Base-by-base conservation (phyloP, 2,888 invertebrate species). In the Argyresthia albistria region DNA sequence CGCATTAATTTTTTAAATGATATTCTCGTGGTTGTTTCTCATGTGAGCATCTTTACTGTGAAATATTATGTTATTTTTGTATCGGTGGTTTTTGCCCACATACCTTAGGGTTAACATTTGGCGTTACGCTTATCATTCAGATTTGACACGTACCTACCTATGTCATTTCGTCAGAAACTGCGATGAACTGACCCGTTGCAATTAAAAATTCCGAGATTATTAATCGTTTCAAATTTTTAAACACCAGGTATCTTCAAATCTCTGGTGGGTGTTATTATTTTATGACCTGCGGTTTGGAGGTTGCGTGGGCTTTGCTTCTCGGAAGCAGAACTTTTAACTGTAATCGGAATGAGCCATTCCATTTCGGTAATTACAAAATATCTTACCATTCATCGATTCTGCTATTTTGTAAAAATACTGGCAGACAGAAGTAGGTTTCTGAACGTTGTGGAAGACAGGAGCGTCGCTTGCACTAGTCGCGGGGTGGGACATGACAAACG, bases 11-110 rank as follows among this genome's bases (percentile, higher is more conserved):
- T 84, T 83, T 83, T 84, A 77, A 84, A 83, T 84, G 83, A 83
- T 80, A 84, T 86, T 83, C 84, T 75, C 86, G 86, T 74, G 86
- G 86, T 81, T 84, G 82, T 84, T 82, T 81, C 74, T 39, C 75
- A 70, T 71, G 72, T 75, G 79, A 73, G 82, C 82, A 81, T 77
- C 76, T 76, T 73, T 68, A 70, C 69, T 66, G 70, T 67, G 79
- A 46, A 46, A 47, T 77, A 80, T 80, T 81, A 80, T 70, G 76
- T 76, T 70, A 62, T 65, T 74, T 73, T 67, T 64, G 73, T 67
- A 63, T 61, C 6, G 67, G 63, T 70, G 67, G 76, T 81, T 82
- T 83, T 80, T 80, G 81, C 79, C 65, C 11, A 25, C n/a, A 16
- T 53, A 15, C 35, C 51, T 51, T 51, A 8, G 53, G 53, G 49